A percentile compares a stretch with the other conserved stretches of the same genome.
Evolutionary conservation across 2,888 invertebrate genomes (phyloP).

Genomic region (Yponomeuta cagnagella): DNA sequence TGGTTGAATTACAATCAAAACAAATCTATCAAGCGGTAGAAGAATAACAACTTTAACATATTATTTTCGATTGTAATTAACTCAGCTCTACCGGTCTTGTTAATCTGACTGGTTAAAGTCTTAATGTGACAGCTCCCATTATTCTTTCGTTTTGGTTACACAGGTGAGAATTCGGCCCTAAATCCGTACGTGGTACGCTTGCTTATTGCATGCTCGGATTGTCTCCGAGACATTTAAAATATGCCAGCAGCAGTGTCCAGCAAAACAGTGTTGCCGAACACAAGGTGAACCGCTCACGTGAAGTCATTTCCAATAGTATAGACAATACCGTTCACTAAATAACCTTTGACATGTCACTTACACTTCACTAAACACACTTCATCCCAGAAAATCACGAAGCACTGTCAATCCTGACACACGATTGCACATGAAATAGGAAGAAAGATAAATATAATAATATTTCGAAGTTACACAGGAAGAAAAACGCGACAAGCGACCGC

Average conservation of each 20-base stretch:
- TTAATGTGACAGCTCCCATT: not conserved
- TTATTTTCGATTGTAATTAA: not conserved
- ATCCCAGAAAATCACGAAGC: constrained; percentile 12
- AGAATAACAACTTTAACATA: not conserved
- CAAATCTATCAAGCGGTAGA: not conserved
- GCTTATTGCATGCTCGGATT: constrained; percentile 46
- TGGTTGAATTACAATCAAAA: not conserved
- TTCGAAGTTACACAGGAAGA: constrained; percentile 14
- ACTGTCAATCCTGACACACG: constrained; percentile 19
- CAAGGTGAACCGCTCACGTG: constrained; percentile 58
- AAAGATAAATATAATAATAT: not conserved
- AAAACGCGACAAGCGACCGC: constrained; percentile 19
- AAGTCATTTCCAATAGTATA: constrained; percentile 48
- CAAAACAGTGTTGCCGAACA: constrained; percentile 31
- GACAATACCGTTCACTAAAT: constrained; percentile 52
- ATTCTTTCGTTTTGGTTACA: constrained; percentile 17
- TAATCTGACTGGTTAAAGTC: not conserved
- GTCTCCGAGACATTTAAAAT: constrained; percentile 52
- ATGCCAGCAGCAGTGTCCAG: not conserved
- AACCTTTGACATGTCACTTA: constrained; percentile 49
- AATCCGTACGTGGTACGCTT: constrained; percentile 35
- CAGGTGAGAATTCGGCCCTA: constrained; percentile 43
- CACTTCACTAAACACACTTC: constrained; percentile 29
- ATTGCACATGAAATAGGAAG: not conserved
- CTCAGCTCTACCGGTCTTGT: not conserved